These are phyloP conservation scores for Hemitrygon akajei DNA, from an alignment of 2,797 vertebrate genomes.

Conservation along the genomic window DNA sequence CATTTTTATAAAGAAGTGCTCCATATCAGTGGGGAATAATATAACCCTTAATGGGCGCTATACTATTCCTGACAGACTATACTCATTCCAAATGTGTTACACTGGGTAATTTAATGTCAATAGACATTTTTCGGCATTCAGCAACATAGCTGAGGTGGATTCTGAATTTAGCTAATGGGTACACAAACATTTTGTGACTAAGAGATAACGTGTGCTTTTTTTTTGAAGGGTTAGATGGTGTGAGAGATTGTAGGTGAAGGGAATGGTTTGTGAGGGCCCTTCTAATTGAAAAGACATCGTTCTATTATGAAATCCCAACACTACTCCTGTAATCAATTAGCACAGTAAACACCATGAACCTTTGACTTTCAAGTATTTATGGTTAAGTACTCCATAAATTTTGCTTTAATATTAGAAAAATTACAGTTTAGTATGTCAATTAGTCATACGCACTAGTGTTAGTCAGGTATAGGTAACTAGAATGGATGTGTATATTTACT, in stretches of 20 bases:
- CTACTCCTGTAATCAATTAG: not conserved
- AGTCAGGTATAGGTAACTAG: not conserved
- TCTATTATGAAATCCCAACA: not conserved
- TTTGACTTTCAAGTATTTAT: not conserved
- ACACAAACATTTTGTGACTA: not conserved
- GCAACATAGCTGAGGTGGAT: not conserved
- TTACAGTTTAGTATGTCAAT: not conserved
- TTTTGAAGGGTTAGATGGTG: not conserved
- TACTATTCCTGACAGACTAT: no score
- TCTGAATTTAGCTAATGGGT: not conserved
- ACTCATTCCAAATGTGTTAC: not conserved
- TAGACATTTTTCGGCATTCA: not conserved
- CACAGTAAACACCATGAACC: not conserved
- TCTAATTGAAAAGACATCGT: not conserved
- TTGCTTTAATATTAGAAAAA: not conserved
- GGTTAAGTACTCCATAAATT: not conserved
- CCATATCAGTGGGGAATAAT: no score
- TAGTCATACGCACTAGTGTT: not conserved
- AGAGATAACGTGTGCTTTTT: no score
- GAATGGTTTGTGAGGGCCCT: not conserved
- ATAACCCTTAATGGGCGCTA: no score
- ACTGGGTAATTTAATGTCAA: not conserved
- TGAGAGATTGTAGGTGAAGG: not conserved
- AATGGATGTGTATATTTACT: not conserved
- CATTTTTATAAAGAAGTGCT: no score